A percentile compares a stretch with the other conserved stretches of the same genome.
phyloP scores from a whole-genome alignment of 2,113 vertebrate genomes.

The Ciconia boyciana region DNA sequence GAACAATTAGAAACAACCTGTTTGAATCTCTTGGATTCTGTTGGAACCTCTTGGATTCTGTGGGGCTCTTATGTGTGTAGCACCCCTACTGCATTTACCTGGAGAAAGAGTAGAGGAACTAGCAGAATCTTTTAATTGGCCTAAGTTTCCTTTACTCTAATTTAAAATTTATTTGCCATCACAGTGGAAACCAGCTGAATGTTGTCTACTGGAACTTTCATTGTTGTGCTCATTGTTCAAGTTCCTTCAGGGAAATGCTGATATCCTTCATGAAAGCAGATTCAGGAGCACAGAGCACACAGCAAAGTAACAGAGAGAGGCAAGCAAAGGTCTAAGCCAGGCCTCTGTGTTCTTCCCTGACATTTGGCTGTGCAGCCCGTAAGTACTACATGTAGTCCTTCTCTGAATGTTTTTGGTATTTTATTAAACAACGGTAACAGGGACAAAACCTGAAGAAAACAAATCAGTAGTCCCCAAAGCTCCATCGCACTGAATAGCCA shows the following conservation, averaged over 20 bases:
- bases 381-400: neutral
- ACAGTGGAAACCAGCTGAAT: neutral
- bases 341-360: neutral
- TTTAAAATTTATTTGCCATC: neutral
- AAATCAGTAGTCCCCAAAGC: neutral
- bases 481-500: neutral
- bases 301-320: neutral
- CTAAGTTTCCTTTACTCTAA: neutral
- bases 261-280: neutral
- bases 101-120: neutral
- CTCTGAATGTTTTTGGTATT: neutral
- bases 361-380: neutral
- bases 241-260: neutral
- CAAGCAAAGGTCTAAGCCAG: neutral
- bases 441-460: neutral
- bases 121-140: neutral
- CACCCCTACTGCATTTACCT: neutral
- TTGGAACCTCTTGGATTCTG: neutral
- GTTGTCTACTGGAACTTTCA: neutral
- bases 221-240: neutral
- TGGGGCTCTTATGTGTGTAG: neutral
- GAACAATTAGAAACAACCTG: neutral
- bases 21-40: neutral
- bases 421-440: neutral
- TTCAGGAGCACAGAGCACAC: neutral